A percentile compares a stretch with the other conserved stretches of the same genome.
These are phyloP conservation scores for Hepsetus odoe DNA, from an alignment of 2,113 vertebrate genomes.

Conservation along the genomic window DNA sequence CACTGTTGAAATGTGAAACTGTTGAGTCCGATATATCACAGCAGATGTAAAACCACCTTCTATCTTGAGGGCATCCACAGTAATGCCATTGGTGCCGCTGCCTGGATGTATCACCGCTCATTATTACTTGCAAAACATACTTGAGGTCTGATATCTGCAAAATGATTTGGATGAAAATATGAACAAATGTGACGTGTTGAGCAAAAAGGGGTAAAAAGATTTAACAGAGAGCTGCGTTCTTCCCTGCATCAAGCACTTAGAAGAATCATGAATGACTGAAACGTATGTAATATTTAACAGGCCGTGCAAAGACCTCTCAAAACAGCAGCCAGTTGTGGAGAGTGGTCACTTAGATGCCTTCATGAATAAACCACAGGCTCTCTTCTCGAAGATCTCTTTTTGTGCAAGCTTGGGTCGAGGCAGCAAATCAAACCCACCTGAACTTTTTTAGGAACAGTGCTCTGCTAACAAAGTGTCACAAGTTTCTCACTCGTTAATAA, in stretches of 20 bases:
- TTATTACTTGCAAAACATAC: background rate
- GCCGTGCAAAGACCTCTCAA: background rate
- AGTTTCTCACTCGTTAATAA: slow-evolving; percentile 50
- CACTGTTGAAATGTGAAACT: slow-evolving; percentile 50
- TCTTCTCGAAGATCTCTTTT: background rate
- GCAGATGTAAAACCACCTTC: slow-evolving; percentile 49
- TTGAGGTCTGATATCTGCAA: background rate
- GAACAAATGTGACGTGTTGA: background rate
- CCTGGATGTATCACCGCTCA: background rate
- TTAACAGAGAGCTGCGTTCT: background rate
- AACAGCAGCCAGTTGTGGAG: slow-evolving; percentile 9
- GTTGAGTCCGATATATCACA: slow-evolving; percentile 52
- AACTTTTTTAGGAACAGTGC: slow-evolving; percentile 34
- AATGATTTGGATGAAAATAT: background rate
- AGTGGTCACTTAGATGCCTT: slow-evolving; percentile 24
- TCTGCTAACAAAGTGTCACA: background rate
- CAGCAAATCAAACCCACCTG: background rate
- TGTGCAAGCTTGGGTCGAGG: background rate
- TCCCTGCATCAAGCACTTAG: background rate
- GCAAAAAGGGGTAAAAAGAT: too few relatives aligned
- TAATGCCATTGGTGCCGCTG: background rate
- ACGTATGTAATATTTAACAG: background rate
- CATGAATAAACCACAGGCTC: slow-evolving; percentile 30
- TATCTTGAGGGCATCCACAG: background rate
- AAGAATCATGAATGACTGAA: background rate